Evolutionary conservation across 2,888 invertebrate genomes (phyloP).

Genomic region (Norana najaformis): DNA sequence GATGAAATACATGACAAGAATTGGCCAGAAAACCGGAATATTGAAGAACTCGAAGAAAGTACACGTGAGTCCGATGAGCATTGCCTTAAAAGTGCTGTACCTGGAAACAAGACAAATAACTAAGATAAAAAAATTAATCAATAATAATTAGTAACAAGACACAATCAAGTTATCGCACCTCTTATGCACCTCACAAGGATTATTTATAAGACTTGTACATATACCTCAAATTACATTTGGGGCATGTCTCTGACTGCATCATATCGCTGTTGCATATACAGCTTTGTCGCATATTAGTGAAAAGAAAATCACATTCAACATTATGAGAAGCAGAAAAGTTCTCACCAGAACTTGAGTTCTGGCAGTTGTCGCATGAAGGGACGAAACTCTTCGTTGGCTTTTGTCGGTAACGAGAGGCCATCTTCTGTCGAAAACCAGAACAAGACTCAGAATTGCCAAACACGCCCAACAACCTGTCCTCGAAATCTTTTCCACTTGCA

Average conservation of each 20-base stretch:
- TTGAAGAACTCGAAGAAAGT: constrained; percentile 97
- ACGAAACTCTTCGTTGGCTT: constrained; percentile 93
- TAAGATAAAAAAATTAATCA: background rate
- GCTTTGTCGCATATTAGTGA: too few species aligned
- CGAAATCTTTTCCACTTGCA: background rate
- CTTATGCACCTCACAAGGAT: too few species aligned
- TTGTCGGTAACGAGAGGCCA: constrained; percentile 91
- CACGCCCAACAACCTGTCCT: background rate
- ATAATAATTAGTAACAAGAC: too few species aligned
- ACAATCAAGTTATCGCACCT: too few species aligned
- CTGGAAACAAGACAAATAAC: constrained; percentile 50
- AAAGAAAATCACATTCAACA: too few species aligned
- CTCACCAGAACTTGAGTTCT: constrained; percentile 96
- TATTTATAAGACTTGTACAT: too few species aligned
- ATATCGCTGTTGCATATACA: too few species aligned
- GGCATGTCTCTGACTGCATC: too few species aligned
- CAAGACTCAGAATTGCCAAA: background rate
- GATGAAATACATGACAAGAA: constrained; percentile 99
- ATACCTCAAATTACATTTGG: too few species aligned
- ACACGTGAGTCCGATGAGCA: constrained; percentile 83
- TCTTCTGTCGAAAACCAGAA: constrained; percentile 67
- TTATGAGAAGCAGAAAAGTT: background rate
- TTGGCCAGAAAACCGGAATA: constrained; percentile 99
- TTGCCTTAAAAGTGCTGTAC: constrained; percentile 92
- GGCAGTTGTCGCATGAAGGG: constrained; percentile 94